These are phyloP conservation scores for Gastrophryne carolinensis DNA, from an alignment of 2,797 vertebrate genomes.

Conservation along the genomic window DNA sequence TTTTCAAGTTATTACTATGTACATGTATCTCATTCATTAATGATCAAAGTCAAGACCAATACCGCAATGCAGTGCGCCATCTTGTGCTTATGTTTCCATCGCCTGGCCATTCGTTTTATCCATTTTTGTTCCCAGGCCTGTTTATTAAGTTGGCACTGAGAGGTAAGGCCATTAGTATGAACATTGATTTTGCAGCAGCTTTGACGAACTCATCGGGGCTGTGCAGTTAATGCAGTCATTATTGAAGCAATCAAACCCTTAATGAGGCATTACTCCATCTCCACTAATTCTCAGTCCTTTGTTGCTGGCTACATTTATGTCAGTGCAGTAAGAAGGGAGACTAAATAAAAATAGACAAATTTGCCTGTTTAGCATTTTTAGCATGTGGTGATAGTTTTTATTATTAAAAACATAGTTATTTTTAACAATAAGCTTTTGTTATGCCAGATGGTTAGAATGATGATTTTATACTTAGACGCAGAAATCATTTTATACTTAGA, in stretches of 20 bases:
- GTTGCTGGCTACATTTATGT: constrained; percentile 54
- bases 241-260: constrained; percentile 65
- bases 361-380: constrained; percentile 16
- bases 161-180: constrained; percentile 58
- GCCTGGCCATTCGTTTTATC: background rate
- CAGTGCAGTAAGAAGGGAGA: constrained; percentile 16
- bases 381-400: constrained; percentile 21
- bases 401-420: background rate
- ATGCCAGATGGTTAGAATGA: background rate
- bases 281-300: constrained; percentile 53
- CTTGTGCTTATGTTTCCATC: background rate
- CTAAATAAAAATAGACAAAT: constrained; percentile 19
- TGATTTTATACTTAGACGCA: too few species aligned
- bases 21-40: too few species aligned
- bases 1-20: too few species aligned
- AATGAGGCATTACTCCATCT: constrained; percentile 61
- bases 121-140: constrained; percentile 19
- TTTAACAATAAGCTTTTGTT: background rate
- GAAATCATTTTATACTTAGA: too few species aligned
- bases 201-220: constrained; percentile 55
- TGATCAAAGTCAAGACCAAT: too few species aligned
- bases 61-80: background rate
- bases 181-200: constrained; percentile 65
- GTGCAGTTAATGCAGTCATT: constrained; percentile 68
- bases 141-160: constrained; percentile 62